Percentiles rank a stretch among this genome's conserved stretches.
Evolutionary conservation across 2,113 vertebrate species (phyloP).

Genomic region (Sialia sialis): DNA sequence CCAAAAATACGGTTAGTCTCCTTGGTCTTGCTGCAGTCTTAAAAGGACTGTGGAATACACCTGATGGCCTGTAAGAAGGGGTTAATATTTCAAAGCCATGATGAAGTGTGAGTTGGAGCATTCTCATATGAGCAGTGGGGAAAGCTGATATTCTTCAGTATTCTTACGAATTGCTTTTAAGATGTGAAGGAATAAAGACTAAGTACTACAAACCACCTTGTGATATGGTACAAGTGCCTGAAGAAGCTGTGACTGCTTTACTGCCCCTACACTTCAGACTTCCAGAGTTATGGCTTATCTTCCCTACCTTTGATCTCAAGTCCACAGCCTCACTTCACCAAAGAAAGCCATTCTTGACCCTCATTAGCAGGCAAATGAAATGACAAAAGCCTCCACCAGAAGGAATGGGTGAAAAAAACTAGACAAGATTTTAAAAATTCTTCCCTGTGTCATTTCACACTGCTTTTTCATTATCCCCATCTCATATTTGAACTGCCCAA

Average conservation of each 20-base stretch:
- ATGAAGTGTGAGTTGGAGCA: background rate
- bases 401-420: background rate
- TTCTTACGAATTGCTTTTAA: background rate
- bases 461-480: background rate
- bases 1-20: background rate
- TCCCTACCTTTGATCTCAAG: background rate
- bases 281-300: background rate
- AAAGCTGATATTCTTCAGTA: background rate
- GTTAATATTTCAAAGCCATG: background rate
- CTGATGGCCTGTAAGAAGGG: background rate
- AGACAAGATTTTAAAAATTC: background rate
- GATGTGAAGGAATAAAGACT: background rate
- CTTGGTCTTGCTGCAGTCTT: background rate
- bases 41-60: background rate
- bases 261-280: background rate
- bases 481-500: background rate
- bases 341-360: background rate
- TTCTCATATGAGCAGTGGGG: background rate
- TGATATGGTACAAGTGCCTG: background rate
- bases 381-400: background rate
- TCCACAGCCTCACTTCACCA: background rate
- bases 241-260: background rate
- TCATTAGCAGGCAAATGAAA: background rate
- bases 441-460: background rate
- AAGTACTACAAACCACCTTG: background rate